These are phyloP conservation scores for Neoscelio sp. DNA, from an alignment of 2,888 invertebrate genomes.

Conservation along the genomic window DNA sequence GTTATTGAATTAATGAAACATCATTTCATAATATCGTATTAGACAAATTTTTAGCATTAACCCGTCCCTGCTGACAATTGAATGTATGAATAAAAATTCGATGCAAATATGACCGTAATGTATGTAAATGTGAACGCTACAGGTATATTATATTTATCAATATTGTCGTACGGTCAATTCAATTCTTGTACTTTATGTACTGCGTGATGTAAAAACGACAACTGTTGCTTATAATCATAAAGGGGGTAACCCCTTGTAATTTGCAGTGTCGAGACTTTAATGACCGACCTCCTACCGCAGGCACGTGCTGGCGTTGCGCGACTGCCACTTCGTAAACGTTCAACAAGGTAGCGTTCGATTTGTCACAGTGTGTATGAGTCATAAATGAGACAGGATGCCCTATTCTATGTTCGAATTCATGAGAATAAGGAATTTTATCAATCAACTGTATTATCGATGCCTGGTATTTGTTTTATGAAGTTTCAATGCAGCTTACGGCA, in stretches of 20 bases:
- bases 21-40: too few species aligned
- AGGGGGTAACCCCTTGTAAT: slow-evolving; percentile 66
- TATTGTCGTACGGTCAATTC: slow-evolving; percentile 43
- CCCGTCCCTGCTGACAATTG: too few species aligned
- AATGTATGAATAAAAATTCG: background rate
- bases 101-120: slow-evolving; percentile 3
- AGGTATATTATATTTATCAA: slow-evolving; percentile 29
- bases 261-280: slow-evolving; percentile 67
- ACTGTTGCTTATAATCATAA: slow-evolving; percentile 66
- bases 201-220: slow-evolving; percentile 54
- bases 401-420: slow-evolving; percentile 12
- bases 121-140: slow-evolving; percentile 31
- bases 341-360: slow-evolving; percentile 63
- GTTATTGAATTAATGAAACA: too few species aligned
- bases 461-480: too few species aligned
- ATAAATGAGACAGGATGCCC: slow-evolving; percentile 12
- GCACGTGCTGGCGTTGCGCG: slow-evolving; percentile 63
- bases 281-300: slow-evolving; percentile 67
- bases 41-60: too few species aligned
- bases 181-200: slow-evolving; percentile 44
- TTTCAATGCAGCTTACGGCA: too few species aligned
- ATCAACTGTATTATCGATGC: background rate
- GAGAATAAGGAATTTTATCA: background rate
- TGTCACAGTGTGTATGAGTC: slow-evolving; percentile 54
- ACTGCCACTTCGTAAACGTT: slow-evolving; percentile 51